Evolutionary conservation across 2,113 vertebrate genomes (phyloP), one percentile per base, ranked within the genome.

Genomic region (Stegostoma tigrinum): DNA sequence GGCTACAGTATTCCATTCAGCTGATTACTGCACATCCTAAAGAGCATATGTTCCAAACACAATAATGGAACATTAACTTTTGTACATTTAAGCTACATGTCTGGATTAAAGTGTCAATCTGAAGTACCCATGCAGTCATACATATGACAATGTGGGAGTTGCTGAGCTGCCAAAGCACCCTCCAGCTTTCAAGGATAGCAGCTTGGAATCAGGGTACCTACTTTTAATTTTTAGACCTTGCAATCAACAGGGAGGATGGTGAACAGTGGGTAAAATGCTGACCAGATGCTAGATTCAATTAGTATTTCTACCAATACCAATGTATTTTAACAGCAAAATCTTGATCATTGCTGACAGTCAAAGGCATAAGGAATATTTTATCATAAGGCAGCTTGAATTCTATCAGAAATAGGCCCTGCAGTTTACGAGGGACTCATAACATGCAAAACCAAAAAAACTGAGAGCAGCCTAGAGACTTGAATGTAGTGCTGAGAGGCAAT

Each of bases 401-500:
- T 72, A 95, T 70, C 94, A 95, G 68, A 97, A 97, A 97, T 94
- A 96, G 97, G 96, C 97, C 96, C 96, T 83, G 96, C 95, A 96
- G 96, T 96, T 97, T 98, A 97, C 96, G 96, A 96, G 96, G 96
- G 96, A 97, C 96, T 97, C 96, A 96, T 96, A 97, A 48, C 95
- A 96, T 97, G 96, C 97, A 96, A 97, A 97, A 97, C 97, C 97
- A 94, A 97, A 97, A 97, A 12, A 61, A 96, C 97, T 97, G 97
- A 97, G 97, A 97, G 97, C 97, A 97, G 97, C 78, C 96, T 96
- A 95, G 97, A 97, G 97, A 96, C 97, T 97, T 97, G 97, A 97
- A 97, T 98, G 98, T 98, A 98, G 98, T 98, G 98, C 97, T 98
- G 98, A 98, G 98, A 98, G 97, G 98, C 98, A 98, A 98, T 98